Evolutionary conservation across 2,797 vertebrate species (phyloP).

Genomic region (Cyprinella venusta): DNA sequence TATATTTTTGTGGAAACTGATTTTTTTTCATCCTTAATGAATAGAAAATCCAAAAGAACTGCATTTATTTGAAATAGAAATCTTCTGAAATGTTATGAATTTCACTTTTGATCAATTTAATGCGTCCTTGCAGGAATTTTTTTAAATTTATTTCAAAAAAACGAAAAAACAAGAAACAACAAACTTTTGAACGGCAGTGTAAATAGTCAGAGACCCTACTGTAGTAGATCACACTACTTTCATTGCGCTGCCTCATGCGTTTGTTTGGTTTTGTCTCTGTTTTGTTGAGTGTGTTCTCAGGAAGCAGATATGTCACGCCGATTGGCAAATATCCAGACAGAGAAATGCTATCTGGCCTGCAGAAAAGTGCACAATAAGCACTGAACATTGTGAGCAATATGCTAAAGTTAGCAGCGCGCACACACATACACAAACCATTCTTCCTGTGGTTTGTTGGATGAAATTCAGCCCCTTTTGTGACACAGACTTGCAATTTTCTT

Average conservation of each 20-base stretch:
- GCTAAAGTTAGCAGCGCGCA: slow-evolving; percentile 44
- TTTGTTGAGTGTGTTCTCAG: slow-evolving; percentile 45
- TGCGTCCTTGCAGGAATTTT: too few species aligned
- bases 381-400: slow-evolving; percentile 36
- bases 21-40: too few species aligned
- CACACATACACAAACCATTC: slow-evolving; percentile 16
- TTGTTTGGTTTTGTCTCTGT: slow-evolving; percentile 5
- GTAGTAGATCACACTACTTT: neutral
- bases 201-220: neutral
- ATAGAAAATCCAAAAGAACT: too few species aligned
- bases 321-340: slow-evolving; percentile 32
- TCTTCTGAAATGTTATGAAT: too few species aligned
- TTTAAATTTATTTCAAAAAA: too few species aligned
- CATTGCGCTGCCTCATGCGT: neutral
- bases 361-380: slow-evolving; percentile 51
- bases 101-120: too few species aligned
- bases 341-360: slow-evolving; percentile 34
- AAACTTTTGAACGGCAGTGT: too few species aligned
- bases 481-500: neutral
- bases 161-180: too few species aligned
- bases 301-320: slow-evolving; percentile 52
- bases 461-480: neutral
- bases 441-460: slow-evolving; percentile 33
- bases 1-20: too few species aligned
- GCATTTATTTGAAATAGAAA: too few species aligned